Evolutionary conservation across 2,113 vertebrate genomes (phyloP), one percentile per base, ranked within the genome.

Genomic region (Tympanuchus pallidicinctus): DNA sequence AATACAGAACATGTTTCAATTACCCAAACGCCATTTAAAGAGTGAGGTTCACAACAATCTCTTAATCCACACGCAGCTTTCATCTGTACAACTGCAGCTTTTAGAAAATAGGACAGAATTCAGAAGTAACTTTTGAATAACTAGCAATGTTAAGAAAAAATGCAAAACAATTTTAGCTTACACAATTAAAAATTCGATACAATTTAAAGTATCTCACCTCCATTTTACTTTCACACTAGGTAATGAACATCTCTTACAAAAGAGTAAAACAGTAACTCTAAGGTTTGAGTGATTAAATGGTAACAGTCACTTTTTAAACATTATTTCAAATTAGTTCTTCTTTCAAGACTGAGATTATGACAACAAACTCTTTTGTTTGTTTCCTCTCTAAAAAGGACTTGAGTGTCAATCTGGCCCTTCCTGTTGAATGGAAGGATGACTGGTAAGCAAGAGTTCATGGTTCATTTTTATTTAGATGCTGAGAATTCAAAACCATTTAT

Each of bases 401-500:
- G 52, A 94, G 83, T 82, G 60, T 86, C 85, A 94, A 18, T 40
- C 72, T 92, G 82, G 91, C 89, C 79, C 91, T 92, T 93, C 72
- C 72, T 71, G 38, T 0, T 82, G 7, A 25, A 71, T 4, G 30
- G 65, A 59, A 67, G 28, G 24, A 85, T 76, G 70, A 87, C 16
- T 3, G 11, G 50, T 5, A 85, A 36, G 73, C 65, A 66, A 88
- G 54, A 93, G 36, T 75, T 25, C 36, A 52, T 8, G 21, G 18
- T 7, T 47, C 24, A 25, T 89, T 94, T 88, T 75, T 82, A 69
- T 38, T 43, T 10, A 57, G 83, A 43, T 3, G 24, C 60, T 15
- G 11, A 83, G 63, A 88, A 89, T n/a, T 66, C 40, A 78, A 56
- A 82, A 90, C 21, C 22, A 8, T 34, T 45, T 90, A 13, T 74